Conservation (phyloP, 2,888 invertebrate genomes). For the Ophion ventricosus region DNA sequence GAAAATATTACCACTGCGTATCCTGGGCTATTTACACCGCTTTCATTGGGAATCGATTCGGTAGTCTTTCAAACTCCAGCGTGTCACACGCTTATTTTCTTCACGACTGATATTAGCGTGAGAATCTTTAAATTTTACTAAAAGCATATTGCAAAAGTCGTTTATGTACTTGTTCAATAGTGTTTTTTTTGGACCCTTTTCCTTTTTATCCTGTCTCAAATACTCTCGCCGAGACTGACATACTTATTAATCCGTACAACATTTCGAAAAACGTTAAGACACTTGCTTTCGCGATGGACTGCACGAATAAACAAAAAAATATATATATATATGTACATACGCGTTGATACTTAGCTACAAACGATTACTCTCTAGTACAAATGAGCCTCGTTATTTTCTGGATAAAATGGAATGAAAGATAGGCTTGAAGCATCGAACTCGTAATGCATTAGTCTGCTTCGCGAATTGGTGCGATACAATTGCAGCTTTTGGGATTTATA, state of each 20-base stretch:
- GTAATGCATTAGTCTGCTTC: background rate
- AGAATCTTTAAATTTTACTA: background rate
- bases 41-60: conserved; percentile 8
- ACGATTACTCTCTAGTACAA: background rate
- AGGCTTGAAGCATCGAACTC: background rate
- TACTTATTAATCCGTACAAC: background rate
- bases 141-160: conserved; percentile 2
- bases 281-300: background rate
- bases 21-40: conserved; percentile 8
- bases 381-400: background rate
- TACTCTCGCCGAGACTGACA: background rate
- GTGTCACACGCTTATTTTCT: conserved; percentile 4
- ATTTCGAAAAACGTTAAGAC: background rate
- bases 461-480: background rate
- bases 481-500: background rate
- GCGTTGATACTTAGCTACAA: background rate
- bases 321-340: background rate
- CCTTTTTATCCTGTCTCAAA: conserved; percentile 9
- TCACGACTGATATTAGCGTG: background rate
- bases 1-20: conserved; percentile 18
- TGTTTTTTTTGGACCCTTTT: conserved; percentile 3
- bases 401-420: background rate
- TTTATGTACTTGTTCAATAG: conserved; percentile 3
- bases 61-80: background rate
- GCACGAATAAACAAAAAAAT: conserved; percentile 4